Conservation (phyloP, 2,113 vertebrate genomes). For the Lagopus muta region DNA sequence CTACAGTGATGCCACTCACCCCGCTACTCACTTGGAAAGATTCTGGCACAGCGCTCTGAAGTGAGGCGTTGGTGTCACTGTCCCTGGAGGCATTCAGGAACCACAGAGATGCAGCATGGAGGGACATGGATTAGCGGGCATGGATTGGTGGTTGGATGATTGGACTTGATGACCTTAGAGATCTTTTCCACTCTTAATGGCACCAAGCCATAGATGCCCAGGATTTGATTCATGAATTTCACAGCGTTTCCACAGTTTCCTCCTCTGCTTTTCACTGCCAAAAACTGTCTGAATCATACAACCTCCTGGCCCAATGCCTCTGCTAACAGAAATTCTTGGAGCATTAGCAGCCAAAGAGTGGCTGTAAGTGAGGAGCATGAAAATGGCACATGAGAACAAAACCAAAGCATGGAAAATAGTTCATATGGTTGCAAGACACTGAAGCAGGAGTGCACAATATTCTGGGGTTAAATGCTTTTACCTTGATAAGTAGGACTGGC, state of each 20-base stretch:
- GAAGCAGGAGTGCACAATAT: not conserved
- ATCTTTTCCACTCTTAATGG: no score
- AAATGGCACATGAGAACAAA: not conserved
- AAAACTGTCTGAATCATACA: not conserved
- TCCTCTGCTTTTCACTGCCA: not conserved
- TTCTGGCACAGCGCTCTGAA: not conserved
- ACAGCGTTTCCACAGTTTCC: not conserved
- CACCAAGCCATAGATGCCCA: not conserved
- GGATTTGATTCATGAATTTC: not conserved
- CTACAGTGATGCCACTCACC: rapidly evolving
- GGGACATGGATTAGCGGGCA: no score
- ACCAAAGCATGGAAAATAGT: not conserved
- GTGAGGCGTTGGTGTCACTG: not conserved
- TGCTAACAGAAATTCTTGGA: not conserved
- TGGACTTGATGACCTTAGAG: no score
- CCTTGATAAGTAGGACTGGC: not conserved
- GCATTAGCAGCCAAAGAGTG: not conserved
- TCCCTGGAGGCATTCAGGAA: no score
- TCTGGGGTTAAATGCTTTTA: not conserved
- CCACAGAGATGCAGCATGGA: no score
- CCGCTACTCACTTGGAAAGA: not conserved
- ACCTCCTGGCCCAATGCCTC: not conserved
- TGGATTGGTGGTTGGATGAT: no score
- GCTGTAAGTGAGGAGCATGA: not conserved
- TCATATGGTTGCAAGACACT: not conserved